Evolutionary conservation across 1,140 invertebrate genomes (phyloP), one percentile per base, ranked within the genome.

Genomic region (Triops cancriformis): DNA sequence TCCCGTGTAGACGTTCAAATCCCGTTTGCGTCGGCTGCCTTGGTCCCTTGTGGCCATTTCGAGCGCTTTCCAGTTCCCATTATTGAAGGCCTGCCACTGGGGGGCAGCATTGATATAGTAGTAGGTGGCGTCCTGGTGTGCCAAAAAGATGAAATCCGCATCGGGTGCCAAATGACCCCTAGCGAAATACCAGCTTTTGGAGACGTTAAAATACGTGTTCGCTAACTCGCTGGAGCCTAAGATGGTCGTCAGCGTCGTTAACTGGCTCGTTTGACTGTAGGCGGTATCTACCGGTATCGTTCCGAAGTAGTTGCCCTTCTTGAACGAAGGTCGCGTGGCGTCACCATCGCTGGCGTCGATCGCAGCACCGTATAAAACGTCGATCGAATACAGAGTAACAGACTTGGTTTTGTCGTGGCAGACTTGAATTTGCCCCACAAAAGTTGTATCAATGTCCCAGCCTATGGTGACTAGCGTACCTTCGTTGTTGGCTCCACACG

Each of bases 1-100:
- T 3, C 89, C 89, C 0, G 89, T 90, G 45, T 88, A 90, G 9
- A 90, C 80, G 79, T 85, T 74, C 14, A 87, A 76, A 83, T 86
- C 78, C 77, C 84, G 9, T n/a, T 77, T 79, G 64, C 75, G 76
- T 41, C 51, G 51, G 10, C 41, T 79, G 1, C 76, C 77, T 31
- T 73, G 72, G 31, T 64, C 27, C 18, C 79, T 11, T 1, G 75
- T 26, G n/a, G 42, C 77, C 26, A 43, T 78, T 74, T 79, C 79
- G 12, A 79, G 41, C 9, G 42, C 78, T 23, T 45, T 77, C 11
- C 43, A 64, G 73, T 82, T 82, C 18, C 80, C 80, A 45, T 81
- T 82, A 73, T 82, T 82, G 73, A 82, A 77, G 4, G 78, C 73
- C 43, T 82, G 82, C 80, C 80, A 82, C 72, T 82, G 80, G 1